Conservation (phyloP, 2,797 vertebrate genomes). For the Protonibea diacanthus region DNA sequence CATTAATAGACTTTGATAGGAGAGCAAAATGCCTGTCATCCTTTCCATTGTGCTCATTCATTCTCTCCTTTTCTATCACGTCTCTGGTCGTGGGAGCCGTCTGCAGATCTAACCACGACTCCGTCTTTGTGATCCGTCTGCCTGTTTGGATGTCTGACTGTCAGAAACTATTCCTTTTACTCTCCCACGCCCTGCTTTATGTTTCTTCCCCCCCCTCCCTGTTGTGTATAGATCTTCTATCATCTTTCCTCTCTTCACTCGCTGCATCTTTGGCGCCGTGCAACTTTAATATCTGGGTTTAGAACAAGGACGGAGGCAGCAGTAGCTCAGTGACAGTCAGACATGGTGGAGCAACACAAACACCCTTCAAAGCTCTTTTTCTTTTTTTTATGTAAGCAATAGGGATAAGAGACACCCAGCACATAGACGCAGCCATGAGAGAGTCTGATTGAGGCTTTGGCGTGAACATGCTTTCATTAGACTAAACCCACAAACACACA, state of each 20-base stretch:
- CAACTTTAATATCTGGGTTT: conserved; percentile 77
- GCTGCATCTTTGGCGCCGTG: conserved; percentile 59
- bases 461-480: conserved; percentile 72
- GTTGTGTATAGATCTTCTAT: conserved; percentile 56
- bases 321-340: conserved; percentile 69
- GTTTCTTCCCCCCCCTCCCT: neutral
- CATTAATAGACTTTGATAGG: conserved; percentile 30
- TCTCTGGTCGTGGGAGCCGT: conserved; percentile 33
- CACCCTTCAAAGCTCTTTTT: conserved; percentile 72
- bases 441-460: conserved; percentile 63
- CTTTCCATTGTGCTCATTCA: conserved; percentile 44
- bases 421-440: conserved; percentile 54
- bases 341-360: conserved; percentile 75
- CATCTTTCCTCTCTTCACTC: conserved; percentile 48
- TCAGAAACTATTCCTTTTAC: conserved; percentile 66
- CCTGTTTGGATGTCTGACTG: conserved; percentile 69
- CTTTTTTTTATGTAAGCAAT: conserved; percentile 60
- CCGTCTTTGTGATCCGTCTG: conserved; percentile 56
- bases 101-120: conserved; percentile 60
- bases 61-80: conserved; percentile 33
- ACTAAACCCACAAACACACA: conserved; percentile 58
- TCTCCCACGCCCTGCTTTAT: conserved; percentile 46
- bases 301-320: conserved; percentile 70
- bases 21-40: conserved; percentile 34
- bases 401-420: conserved; percentile 60